phyloP scores from a whole-genome alignment of 2,797 vertebrate genomes.

The Macropus fuliginosus region DNA sequence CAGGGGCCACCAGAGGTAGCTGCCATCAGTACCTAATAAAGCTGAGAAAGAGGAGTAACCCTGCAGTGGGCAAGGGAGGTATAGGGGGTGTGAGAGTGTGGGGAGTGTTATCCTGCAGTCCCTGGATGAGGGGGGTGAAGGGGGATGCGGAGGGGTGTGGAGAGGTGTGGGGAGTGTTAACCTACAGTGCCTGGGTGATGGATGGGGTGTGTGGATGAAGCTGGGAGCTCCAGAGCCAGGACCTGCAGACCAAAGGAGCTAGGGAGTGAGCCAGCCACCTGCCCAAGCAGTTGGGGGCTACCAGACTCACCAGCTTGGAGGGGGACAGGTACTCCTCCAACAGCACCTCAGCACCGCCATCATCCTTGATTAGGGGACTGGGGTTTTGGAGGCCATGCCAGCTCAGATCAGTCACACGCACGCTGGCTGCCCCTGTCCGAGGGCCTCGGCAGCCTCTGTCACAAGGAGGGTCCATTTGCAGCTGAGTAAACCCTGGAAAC shows the following conservation, averaged over 20 bases:
- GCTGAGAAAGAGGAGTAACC: no score
- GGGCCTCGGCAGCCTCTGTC: conserved; percentile 1
- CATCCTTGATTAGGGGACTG: conserved; percentile 80
- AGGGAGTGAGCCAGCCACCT: background rate
- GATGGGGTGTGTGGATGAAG: background rate
- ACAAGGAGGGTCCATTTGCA: conserved; percentile 62
- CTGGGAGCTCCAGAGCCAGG: background rate
- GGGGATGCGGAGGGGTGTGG: no score
- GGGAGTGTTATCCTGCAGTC: no score
- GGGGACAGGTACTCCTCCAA: conserved; percentile 88
- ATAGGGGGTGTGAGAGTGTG: no score
- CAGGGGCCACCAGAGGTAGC: background rate
- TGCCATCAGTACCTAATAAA: no score
- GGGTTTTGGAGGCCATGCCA: conserved; percentile 89
- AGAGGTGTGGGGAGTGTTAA: no score
- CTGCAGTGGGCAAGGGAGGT: no score
- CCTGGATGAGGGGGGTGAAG: no score
- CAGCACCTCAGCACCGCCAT: conserved; percentile 76
- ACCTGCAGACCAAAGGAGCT: background rate
- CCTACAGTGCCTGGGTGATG: no score
- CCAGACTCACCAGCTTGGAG: conserved; percentile 88
- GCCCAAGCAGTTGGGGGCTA: background rate
- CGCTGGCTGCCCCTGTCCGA: conserved; percentile 81
- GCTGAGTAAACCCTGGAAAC: background rate
- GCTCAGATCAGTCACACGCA: conserved; percentile 88